Evolutionary conservation across 1,140 invertebrate species (phyloP), one percentile per base, ranked within the genome.

Genomic region (Leptinotarsa defecta): DNA sequence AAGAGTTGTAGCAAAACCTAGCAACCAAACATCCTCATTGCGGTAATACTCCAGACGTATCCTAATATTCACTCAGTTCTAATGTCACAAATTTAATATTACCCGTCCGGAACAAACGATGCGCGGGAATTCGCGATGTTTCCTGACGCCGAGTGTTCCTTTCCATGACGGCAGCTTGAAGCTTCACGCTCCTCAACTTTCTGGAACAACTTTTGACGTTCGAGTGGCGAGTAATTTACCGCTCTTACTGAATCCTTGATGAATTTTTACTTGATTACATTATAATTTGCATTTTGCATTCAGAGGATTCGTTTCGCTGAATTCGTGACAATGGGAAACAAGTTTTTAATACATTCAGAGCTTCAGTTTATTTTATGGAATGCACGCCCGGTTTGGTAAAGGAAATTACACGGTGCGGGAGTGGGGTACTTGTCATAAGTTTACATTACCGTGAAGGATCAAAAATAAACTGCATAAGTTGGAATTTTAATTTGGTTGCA

Each of bases 201-300:
- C 52, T n/a, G n/a, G 52, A 57, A 57, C 52, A 57, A 57, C 52
- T 57, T 57, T 57, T 8, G 52, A 57, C 15, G n/a, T 57, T 57
- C 52, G n/a, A 17, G 15, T 57, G 52, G n/a, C 52, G 52, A 57
- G 52, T 17, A 17, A n/a, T 57, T 57, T n/a, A 57, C 52, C 52
- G 52, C 52, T 17, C n/a, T 15, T n/a, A n/a, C 52, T n/a, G 52
- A 57, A 57, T 13, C 52, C n/a, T 13, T 4, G n/a, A 57, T 57
- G 52, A 15, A 57, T n/a, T 57, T 57, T 57, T n/a, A n/a, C 13
- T n/a, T 57, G 52, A 57, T 57, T 17, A 57, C 52, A 6, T 57
- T 57, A 57, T 57, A 57, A 57, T 57, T 57, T 57, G 52, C n/a
- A 57, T 57, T 1, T 57, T 57, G 52, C n/a, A 57, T 57, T 57